Evolutionary conservation across 2,113 vertebrate genomes (phyloP).

Genomic region (Tyrannus savana): DNA sequence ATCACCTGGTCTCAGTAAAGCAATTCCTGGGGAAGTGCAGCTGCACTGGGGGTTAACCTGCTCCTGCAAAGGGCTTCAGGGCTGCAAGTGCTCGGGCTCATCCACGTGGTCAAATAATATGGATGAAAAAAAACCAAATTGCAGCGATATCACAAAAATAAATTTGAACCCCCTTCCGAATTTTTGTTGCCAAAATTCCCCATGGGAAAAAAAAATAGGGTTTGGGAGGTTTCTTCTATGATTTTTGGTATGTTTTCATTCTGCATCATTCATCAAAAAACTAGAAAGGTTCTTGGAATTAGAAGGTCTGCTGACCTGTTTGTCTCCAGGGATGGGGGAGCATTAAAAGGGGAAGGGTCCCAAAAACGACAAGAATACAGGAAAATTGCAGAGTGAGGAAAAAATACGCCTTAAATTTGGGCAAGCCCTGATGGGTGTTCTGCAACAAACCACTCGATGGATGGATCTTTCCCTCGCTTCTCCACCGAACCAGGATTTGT

Average conservation of each 20-base stretch:
- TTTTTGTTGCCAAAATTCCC: neutral
- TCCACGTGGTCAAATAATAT: accelerated
- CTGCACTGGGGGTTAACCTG: neutral
- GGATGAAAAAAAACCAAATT: neutral
- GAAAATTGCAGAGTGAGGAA: neutral
- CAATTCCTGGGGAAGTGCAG: neutral
- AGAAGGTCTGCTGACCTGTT: neutral
- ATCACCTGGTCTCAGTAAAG: conserved; percentile 27
- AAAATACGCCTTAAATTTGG: accelerated
- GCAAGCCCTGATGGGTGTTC: too few relatives aligned
- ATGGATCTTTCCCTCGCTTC: accelerated
- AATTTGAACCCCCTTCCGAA: accelerated
- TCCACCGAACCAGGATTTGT: neutral
- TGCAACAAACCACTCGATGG: neutral
- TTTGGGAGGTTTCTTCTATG: neutral
- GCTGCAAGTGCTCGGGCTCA: accelerated
- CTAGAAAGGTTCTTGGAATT: neutral
- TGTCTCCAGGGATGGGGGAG: accelerated
- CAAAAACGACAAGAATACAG: accelerated
- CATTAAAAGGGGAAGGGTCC: neutral
- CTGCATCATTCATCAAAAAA: accelerated
- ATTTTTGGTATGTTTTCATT: neutral
- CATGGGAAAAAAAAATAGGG: accelerated
- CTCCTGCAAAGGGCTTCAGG: neutral
- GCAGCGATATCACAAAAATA: neutral